Conservation (phyloP, 2,888 invertebrate genomes). For the Apamea sordens region DNA sequence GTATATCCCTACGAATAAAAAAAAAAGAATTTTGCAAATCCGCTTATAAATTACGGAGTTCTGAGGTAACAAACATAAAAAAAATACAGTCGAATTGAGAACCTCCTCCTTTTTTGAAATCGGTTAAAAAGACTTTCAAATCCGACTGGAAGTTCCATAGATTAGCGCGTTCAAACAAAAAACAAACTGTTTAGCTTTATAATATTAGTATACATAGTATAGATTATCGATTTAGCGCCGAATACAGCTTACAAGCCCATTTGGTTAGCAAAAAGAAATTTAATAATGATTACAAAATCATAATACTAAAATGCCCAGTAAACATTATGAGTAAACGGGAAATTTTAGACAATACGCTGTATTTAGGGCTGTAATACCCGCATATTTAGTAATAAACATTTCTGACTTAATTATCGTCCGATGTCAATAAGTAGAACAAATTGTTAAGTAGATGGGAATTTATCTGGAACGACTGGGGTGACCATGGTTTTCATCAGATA, state of each 20-base stretch:
- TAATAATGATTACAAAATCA: background rate
- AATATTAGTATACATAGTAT: background rate
- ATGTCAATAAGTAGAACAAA: constrained; percentile 38
- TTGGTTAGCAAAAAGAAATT: background rate
- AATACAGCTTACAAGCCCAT: background rate
- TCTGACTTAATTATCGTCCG: constrained; percentile 10
- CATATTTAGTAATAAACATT: constrained; percentile 11
- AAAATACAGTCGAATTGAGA: too few relatives aligned
- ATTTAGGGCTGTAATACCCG: background rate
- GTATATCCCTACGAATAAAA: too few relatives aligned
- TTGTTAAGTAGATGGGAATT: constrained; percentile 23
- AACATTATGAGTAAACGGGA: background rate
- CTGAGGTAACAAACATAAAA: too few relatives aligned
- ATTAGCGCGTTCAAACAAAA: too few relatives aligned
- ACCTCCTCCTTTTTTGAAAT: too few relatives aligned
- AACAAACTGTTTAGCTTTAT: too few relatives aligned
- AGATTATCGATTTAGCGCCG: background rate
- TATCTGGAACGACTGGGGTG: constrained; percentile 20
- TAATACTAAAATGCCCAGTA: background rate
- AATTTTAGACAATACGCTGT: constrained; percentile 1
- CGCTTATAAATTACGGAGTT: too few relatives aligned
- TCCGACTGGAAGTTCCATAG: too few relatives aligned
- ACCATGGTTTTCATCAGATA: background rate
- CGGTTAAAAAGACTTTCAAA: too few relatives aligned
- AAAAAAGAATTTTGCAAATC: too few relatives aligned